Evolutionary conservation across 2,888 invertebrate genomes (phyloP), one percentile per base, ranked within the genome.

Genomic region (Cremastinae sp.): DNA sequence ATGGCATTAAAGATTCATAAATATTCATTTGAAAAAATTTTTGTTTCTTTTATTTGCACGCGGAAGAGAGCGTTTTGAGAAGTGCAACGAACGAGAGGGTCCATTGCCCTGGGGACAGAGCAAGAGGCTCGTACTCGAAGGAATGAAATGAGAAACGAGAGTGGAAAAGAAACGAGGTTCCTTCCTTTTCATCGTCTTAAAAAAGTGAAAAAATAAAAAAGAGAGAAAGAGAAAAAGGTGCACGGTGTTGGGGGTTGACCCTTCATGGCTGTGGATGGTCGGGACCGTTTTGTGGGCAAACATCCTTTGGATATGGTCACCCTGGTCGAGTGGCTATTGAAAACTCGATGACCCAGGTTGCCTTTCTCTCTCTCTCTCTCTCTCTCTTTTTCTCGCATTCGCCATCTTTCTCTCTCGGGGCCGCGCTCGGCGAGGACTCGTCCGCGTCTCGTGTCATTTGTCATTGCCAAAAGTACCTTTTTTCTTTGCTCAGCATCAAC

Each of bases 211-310:
- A 28, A 5, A 28, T 3, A 28, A 28, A 79, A 51, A 68, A 43
- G 53, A 41, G 36, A n/a, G 53, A 45, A 66, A 75, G 64, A 43
- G n/a, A 51, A 64, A 34, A 59, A 14, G 10, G 8, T 45, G 61
- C 72, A 54, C 64, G 34, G 68, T 64, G 65, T 53, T 78, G 64
- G 76, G 74, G 70, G 70, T 51, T 62, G 49, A 77, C 78, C 78
- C 78, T 79, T 71, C 49, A 56, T 45, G 56, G 62, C 70, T 71
- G 49, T 43, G 18, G 45, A 68, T 53, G 68, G 54, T 58, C 68
- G 66, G 76, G 79, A 81, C 74, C 74, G 80, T 81, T 81, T 81
- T 85, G 84, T 85, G 82, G 84, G 80, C 82, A 85, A 85, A 85
- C 84, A 83, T 83, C 79, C 80, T 83, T 84, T 82, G 80, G 84